Conservation (phyloP, 2,888 invertebrate species). For the Noctua comes region DNA sequence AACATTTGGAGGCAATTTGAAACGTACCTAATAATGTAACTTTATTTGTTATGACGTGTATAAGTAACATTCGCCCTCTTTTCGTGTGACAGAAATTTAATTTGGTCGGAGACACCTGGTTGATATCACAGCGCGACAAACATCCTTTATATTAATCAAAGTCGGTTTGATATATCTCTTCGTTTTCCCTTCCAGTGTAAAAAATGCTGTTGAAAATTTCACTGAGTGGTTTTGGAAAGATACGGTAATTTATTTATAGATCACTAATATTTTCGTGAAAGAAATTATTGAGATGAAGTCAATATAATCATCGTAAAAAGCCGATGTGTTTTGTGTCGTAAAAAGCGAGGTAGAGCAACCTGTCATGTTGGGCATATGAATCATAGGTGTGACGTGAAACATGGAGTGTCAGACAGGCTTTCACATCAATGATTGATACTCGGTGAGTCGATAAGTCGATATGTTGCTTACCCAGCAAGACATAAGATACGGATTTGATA, state of each 20-base stretch:
- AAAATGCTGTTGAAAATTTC: conserved; percentile 26
- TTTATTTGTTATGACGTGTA: conserved; percentile 48
- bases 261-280: conserved; percentile 21
- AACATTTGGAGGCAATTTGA: conserved; percentile 45
- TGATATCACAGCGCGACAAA: conserved; percentile 65
- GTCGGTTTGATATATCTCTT: conserved; percentile 43
- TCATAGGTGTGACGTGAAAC: conserved; percentile 49
- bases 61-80: conserved; percentile 61
- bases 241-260: conserved; percentile 25
- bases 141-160: conserved; percentile 66
- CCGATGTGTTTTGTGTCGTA: conserved; percentile 33
- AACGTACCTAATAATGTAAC: conserved; percentile 45
- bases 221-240: conserved; percentile 16
- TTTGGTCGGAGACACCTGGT: conserved; percentile 68
- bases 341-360: conserved; percentile 24
- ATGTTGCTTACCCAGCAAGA: conserved; percentile 7
- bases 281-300: conserved; percentile 23
- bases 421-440: conserved; percentile 51
- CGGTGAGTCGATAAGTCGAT: conserved; percentile 12
- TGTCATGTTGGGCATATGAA: conserved; percentile 42
- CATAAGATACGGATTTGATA: not conserved
- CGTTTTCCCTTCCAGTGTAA: conserved; percentile 26
- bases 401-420: conserved; percentile 41
- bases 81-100: conserved; percentile 69
- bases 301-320: conserved; percentile 57